A percentile compares a stretch with the other conserved stretches of the same genome.
Evolutionary conservation across 2,113 vertebrate genomes (phyloP).

Genomic region (Gobiocypris rarus): DNA sequence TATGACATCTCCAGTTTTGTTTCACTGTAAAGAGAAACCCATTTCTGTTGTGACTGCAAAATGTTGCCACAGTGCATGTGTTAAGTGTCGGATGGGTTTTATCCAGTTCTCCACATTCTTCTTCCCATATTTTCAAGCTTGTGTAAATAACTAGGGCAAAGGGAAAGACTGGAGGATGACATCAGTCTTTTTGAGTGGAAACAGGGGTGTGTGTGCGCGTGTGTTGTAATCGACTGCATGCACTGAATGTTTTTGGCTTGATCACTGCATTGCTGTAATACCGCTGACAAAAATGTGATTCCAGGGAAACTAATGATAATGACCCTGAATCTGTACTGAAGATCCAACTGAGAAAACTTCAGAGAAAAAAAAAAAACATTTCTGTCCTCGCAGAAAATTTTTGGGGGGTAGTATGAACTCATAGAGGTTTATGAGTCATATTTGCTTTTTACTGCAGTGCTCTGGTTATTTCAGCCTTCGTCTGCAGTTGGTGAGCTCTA

Average conservation of each 20-base stretch:
- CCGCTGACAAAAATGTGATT: neutral
- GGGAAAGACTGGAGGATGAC: slow-evolving; percentile 49
- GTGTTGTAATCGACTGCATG: slow-evolving; percentile 39
- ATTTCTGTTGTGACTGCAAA: neutral
- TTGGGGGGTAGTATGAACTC: neutral
- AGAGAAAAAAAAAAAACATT: neutral
- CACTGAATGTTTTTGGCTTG: slow-evolving; percentile 35
- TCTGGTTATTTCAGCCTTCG: neutral
- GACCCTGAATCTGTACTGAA: neutral
- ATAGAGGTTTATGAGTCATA: neutral
- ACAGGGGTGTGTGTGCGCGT: slow-evolving; percentile 13
- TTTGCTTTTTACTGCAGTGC: neutral
- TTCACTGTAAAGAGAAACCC: neutral
- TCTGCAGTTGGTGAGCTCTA: slow-evolving; percentile 8
- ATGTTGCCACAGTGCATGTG: neutral
- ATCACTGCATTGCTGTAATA: slow-evolving; percentile 24
- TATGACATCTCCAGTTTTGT: neutral
- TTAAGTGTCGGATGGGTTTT: neutral
- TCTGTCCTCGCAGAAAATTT: neutral
- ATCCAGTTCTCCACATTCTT: neutral
- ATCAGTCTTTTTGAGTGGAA: slow-evolving; percentile 45
- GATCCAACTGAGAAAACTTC: neutral
- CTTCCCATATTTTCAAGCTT: slow-evolving; percentile 17
- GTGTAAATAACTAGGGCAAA: slow-evolving; percentile 38
- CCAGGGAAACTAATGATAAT: neutral